Base-by-base conservation (phyloP, 2,888 invertebrate genomes). In the Cynaeus angustus region DNA sequence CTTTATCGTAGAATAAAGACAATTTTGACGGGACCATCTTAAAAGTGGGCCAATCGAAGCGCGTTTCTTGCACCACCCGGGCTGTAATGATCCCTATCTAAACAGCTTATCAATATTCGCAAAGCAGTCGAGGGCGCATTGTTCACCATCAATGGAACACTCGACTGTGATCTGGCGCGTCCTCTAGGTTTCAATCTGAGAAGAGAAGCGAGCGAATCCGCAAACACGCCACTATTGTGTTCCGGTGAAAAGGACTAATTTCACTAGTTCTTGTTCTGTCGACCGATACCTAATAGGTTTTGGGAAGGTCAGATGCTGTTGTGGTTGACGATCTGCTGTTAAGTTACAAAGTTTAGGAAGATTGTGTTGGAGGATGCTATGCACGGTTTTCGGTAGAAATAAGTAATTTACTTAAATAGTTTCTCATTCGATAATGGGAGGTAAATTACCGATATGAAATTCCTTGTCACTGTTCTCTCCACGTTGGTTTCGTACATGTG, bases 91-190 rank as follows among this genome's bases (percentile, higher is more conserved):
- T 77, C 76, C 73, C 72, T 72, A 77, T 61, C 79, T 77, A 78
- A 79, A 79, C 78, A 78, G 78, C 79, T 79, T 80, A 80, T 80
- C 80, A 80, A 80, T 80, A 80, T 80, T 80, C 80, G 76, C 75
- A 72, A 73, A 78, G 77, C 75, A 77, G 75, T 74, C 72, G 74
- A 78, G 77, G 78, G 77, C 74, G 74, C 74, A 78, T 79, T 79
- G 78, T 78, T 78, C 78, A 73, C 66, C 72, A 72, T 78, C 79
- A 79, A 79, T 79, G 75, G 76, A 77, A 77, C 78, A 79, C 79
- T 78, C 77, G 79, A 79, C 78, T 78, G 78, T 72, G 76, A 73
- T 73, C 78, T 75, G 76, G 66, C 56, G 76, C 78, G 73, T 78
- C 78, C 78, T 78, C 78, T 70, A 77, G 77, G 78, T 79, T 77